Evolutionary conservation across 2,888 invertebrate genomes (phyloP), one percentile per base, ranked within the genome.

Genomic region (Pristionchus entomophagus): DNA sequence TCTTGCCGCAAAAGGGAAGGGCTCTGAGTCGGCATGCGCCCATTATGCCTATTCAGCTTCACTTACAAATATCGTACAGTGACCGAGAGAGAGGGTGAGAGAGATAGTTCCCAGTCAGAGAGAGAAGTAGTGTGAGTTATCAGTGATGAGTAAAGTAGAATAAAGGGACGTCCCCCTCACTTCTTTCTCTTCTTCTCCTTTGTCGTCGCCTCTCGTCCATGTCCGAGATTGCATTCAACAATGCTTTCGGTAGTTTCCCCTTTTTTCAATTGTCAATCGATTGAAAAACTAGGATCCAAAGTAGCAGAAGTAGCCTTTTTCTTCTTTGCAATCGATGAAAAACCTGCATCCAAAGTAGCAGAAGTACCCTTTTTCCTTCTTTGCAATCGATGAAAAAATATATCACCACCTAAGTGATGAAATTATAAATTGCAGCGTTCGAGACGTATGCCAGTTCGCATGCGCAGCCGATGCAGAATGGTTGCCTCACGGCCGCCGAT

Each of bases 21-120:
- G 73, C 73, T 12, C 17, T 73, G 73, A 73, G 22, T 73, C 41
- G 73, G 17, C n/a, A 45, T 45, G n/a, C 45, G 17, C 41, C 73
- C 14, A 26, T 45, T 45, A 22, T 17, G n/a, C 73, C 73, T 45
- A 73, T 73, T 73, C 73, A 73, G 73, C 73, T 73, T 73, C 73
- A 73, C 73, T 73, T 73, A 73, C 73, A 73, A 73, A 73, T 73
- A 73, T 82, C 82, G 82, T 82, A 82, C 59, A 82, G 82, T 82
- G 82, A 82, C 41, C 82, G 41, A 69, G 69, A 26, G 69, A 12
- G 26, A 59, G 22, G 22, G 59, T 59, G 19, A 77, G 41, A 77
- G 41, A 51, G 51, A 51, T 17, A 41, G 59, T 59, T 56, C 53
- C 59, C 59, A 59, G 35, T 32, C 53, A 51, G 80, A 53, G n/a